These are phyloP conservation scores for Muscidifurax raptorellus DNA, from an alignment of 1,140 invertebrate genomes.

Conservation along the genomic window DNA sequence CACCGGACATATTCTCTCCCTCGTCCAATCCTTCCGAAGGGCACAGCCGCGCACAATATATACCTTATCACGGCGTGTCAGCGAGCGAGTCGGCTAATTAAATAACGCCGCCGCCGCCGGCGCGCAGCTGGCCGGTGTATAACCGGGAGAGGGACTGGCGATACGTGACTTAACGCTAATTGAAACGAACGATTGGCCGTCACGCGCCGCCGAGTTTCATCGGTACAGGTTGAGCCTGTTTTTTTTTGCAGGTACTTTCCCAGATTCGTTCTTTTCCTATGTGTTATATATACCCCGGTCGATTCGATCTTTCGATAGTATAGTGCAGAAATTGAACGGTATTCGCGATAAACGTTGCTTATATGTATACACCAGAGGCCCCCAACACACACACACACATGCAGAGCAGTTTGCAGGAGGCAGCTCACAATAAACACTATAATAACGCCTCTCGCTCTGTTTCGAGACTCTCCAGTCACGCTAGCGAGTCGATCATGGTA, in stretches of 20 bases:
- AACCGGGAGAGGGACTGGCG: conserved; percentile 2
- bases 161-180: conserved; percentile 49
- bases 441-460: neutral
- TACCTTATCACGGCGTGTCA: conserved; percentile 33
- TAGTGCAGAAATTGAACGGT: too few relatives aligned
- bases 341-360: too few relatives aligned
- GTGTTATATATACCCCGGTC: too few relatives aligned
- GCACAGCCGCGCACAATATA: neutral
- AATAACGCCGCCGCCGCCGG: conserved; percentile 31
- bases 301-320: neutral
- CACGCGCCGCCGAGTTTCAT: conserved; percentile 9
- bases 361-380: too few relatives aligned
- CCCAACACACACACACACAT: neutral
- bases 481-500: neutral
- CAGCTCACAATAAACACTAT: neutral
- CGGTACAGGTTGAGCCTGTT: neutral
- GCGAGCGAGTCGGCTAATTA: conserved; percentile 39
- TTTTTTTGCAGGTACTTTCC: neutral
- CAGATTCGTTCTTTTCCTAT: neutral
- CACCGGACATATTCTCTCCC: neutral
- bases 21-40: neutral
- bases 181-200: conserved; percentile 46
- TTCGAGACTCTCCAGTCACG: neutral
- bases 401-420: neutral
- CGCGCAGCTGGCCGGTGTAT: neutral